phyloP scores from a whole-genome alignment of 2,888 invertebrate genomes.

The Steinernema scapterisci region DNA sequence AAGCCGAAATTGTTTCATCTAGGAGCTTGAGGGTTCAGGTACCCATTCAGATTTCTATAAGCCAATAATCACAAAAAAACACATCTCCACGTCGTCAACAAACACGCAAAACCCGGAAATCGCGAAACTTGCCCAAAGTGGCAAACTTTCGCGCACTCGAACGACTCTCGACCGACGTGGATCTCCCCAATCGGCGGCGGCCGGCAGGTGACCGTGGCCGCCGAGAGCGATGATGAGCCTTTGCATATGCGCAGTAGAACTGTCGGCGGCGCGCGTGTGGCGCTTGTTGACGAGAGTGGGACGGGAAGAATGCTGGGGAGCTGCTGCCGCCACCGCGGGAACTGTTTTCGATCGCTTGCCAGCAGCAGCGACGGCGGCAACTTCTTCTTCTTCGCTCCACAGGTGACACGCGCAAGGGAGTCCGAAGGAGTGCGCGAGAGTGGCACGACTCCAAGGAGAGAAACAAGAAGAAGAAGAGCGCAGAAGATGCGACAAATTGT shows the following conservation, averaged over 20 bases:
- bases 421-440: conserved; percentile 19
- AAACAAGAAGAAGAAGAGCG: too few species aligned
- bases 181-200: not conserved
- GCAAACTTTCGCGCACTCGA: conserved; percentile 5
- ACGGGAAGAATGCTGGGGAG: not conserved
- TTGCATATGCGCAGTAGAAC: conserved; percentile 14
- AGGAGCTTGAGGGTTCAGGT: too few species aligned
- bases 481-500: conserved; percentile 17
- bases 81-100: too few species aligned
- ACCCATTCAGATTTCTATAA: too few species aligned
- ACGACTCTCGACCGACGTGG: conserved; percentile 14
- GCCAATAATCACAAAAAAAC: too few species aligned
- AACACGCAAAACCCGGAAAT: too few species aligned
- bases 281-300: conserved; percentile 11
- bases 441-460: not conserved
- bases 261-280: not conserved
- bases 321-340: not conserved
- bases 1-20: too few species aligned
- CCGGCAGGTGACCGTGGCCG: too few species aligned
- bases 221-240: not conserved
- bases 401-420: not conserved
- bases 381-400: not conserved
- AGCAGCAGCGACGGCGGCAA: not conserved
- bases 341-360: conserved; percentile 24
- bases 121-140: not conserved